Base-by-base conservation (phyloP, 2,888 invertebrate species). In the Odontocolon sp. region DNA sequence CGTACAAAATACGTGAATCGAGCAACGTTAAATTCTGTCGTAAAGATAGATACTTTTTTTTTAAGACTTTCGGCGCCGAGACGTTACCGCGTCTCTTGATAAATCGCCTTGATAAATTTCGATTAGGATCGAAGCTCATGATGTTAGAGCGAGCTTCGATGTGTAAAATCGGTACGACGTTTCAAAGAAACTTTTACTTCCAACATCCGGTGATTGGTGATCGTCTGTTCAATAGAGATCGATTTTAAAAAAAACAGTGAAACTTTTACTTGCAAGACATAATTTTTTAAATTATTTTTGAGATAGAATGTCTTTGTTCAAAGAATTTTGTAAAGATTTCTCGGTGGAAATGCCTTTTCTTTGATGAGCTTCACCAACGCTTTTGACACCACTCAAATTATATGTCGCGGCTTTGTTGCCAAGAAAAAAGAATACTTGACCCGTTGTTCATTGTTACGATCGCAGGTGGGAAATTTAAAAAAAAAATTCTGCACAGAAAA, bases 361-460 rank as follows among this genome's bases (percentile, higher is more conserved):
- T 9, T 23, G 21, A 1, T 9, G 28, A 16, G 33, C 16, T 3
- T 28, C 59, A 21, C 21, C 47, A 73, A 77, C 73, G 75, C 74
- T 82, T 74, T 72, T 50, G 26, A 28, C 36, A 76, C 59, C 81
- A 80, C 82, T 82, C 80, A 83, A 85, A 84, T 85, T 85, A 84
- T n/a, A n/a, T 81, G 80, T 80, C 68, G 71, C 59, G 59, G 81
- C 81, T 82, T 85, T 84, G 81, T 84, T 81, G 80, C 59, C 38
- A 42, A 69, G 45, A 67, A 73, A 45, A 68, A 78, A 74, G 81
- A 68, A 69, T 80, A 82, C 81, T 84, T 85, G 84, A 83, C 83
- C 85, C 80, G 79, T 83, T 82, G 84, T 79, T 79, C 82, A 81
- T 83, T 83, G 83, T 81, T 78, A 67, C 75, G 36, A 70, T 16